A percentile compares a stretch with the other conserved stretches of the same genome.
phyloP scores from a whole-genome alignment of 2,888 invertebrate species.

The Drosophila borborema region DNA sequence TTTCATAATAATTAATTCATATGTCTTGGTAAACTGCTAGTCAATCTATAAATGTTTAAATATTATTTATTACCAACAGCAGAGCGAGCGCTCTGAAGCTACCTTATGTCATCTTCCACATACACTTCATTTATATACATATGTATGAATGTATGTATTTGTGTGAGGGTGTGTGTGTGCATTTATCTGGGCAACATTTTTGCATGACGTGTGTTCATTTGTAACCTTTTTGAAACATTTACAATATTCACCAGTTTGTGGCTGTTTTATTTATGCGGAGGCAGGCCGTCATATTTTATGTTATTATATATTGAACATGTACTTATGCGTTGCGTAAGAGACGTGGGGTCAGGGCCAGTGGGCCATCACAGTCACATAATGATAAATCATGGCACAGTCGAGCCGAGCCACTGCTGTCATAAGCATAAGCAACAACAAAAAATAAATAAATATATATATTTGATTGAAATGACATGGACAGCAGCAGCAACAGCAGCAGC shows the following conservation, averaged over 20 bases:
- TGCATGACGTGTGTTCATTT: conserved; percentile 64
- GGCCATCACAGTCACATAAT: conserved; percentile 55
- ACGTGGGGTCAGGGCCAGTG: background rate
- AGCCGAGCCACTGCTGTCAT: conserved; percentile 48
- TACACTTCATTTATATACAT: no score
- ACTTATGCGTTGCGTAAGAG: conserved; percentile 72
- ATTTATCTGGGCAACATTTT: conserved; percentile 39
- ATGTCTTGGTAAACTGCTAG: background rate
- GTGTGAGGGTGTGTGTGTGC: background rate
- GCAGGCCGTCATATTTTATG: conserved; percentile 71
- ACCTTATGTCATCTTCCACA: conserved; percentile 6
- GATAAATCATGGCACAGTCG: conserved; percentile 65
- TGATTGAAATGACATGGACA: conserved; percentile 70
- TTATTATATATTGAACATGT: conserved; percentile 74
- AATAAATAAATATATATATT: conserved; percentile 27
- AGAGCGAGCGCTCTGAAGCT: background rate
- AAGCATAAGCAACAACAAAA: conserved; percentile 66
- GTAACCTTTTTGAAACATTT: conserved; percentile 54
- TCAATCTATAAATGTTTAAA: background rate
- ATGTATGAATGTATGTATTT: no score
- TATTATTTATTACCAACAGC: conserved; percentile 3
- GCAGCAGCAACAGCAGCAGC: conserved; percentile 7
- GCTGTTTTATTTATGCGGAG: conserved; percentile 70
- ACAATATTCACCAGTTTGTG: conserved; percentile 29
- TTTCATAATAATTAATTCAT: background rate